Conservation (phyloP, 2,888 invertebrate species). For the Drosophila tripunctata region DNA sequence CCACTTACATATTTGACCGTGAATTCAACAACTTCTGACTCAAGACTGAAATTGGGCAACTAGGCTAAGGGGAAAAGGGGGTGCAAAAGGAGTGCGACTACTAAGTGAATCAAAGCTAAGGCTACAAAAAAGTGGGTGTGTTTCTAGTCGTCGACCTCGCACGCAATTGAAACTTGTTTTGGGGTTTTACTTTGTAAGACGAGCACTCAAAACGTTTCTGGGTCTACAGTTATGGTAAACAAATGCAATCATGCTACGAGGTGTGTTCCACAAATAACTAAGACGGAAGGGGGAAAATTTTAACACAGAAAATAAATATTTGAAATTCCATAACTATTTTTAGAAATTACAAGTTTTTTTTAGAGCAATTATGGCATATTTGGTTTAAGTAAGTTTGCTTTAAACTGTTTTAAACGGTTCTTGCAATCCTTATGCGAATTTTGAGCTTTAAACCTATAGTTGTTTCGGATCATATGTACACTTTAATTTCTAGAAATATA, state of each 20-base stretch:
- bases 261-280: neutral
- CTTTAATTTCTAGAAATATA: no score
- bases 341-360: no score
- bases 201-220: conserved; percentile 8
- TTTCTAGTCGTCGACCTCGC: conserved; percentile 61
- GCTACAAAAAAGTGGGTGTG: conserved; percentile 49
- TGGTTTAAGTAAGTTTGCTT: no score
- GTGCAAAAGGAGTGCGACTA: neutral
- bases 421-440: no score
- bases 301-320: neutral
- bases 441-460: no score
- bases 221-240: conserved; percentile 20
- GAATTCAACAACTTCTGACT: conserved; percentile 40
- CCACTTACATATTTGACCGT: conserved; percentile 60
- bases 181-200: conserved; percentile 9
- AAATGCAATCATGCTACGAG: conserved; percentile 16
- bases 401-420: no score
- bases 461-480: no score
- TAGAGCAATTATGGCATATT: no score
- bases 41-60: conserved; percentile 27
- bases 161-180: conserved; percentile 61
- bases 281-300: no score
- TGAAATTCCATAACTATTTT: no score
- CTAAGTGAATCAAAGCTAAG: conserved; percentile 35
- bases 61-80: conserved; percentile 1